Percentiles rank a stretch among this genome's conserved stretches.
These are phyloP conservation scores for Nasonia giraulti DNA, from an alignment of 1,140 invertebrate genomes.

Conservation along the genomic window DNA sequence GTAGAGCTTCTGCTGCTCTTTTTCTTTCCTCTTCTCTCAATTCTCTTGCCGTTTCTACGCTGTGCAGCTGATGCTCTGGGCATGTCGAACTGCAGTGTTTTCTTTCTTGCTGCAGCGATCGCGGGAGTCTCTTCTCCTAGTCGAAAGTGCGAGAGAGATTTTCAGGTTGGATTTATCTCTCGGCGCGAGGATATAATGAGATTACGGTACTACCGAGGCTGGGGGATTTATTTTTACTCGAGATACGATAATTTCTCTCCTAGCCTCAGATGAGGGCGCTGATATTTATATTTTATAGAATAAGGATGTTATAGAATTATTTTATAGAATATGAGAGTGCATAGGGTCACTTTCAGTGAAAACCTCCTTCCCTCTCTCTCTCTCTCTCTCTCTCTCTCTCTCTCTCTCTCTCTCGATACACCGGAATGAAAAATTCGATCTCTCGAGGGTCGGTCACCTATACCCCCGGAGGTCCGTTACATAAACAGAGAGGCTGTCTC, in stretches of 20 bases:
- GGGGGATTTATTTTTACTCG: slow-evolving; percentile 24
- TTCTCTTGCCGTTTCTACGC: background rate
- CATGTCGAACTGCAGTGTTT: background rate
- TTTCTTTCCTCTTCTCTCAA: background rate
- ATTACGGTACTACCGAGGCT: background rate
- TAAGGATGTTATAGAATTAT: no score
- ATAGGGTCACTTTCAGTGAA: slow-evolving; percentile 35
- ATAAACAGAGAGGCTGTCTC: slow-evolving; percentile 24
- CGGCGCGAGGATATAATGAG: slow-evolving; percentile 24
- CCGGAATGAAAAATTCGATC: slow-evolving; percentile 46
- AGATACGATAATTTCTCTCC: slow-evolving; percentile 18
- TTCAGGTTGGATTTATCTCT: background rate
- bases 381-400: no score
- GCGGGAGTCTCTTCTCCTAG: background rate
- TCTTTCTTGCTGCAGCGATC: background rate
- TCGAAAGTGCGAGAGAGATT: background rate
- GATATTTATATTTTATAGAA: no score
- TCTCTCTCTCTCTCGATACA: background rate
- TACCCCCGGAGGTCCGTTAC: slow-evolving; percentile 7
- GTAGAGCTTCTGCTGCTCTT: slow-evolving; percentile 15
- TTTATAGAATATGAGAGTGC: no score
- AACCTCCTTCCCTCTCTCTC: background rate
- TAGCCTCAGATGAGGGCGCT: no score
- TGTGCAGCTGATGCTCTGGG: background rate
- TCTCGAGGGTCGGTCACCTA: slow-evolving; percentile 34